Evolutionary conservation across 2,113 vertebrate species (phyloP).

Genomic region (Turdus rufiventris): DNA sequence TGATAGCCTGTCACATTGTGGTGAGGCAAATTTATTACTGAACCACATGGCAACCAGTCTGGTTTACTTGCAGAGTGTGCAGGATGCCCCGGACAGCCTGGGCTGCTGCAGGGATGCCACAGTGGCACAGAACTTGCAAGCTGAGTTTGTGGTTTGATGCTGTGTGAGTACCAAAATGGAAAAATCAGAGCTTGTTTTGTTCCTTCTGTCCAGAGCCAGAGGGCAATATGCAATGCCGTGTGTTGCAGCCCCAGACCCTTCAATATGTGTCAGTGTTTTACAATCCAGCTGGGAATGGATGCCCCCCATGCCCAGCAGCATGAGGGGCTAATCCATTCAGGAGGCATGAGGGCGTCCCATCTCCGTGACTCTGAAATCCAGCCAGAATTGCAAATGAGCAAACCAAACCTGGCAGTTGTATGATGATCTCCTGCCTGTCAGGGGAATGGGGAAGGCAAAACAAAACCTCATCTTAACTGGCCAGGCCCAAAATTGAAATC

Average conservation of each 20-base stretch:
- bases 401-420: neutral
- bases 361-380: neutral
- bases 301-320: neutral
- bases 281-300: neutral
- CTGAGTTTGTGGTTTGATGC: neutral
- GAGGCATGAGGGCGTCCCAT: neutral
- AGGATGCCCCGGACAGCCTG: neutral
- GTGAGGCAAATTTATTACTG: neutral
- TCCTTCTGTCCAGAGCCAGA: neutral
- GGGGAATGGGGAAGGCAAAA: neutral
- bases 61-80: neutral
- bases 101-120: neutral
- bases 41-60: neutral
- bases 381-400: neutral
- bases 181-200: neutral
- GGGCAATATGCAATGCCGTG: neutral
- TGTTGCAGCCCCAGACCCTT: neutral
- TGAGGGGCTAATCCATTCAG: neutral
- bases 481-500: neutral
- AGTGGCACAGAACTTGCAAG: neutral
- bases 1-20: neutral
- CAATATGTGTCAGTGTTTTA: neutral
- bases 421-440: neutral
- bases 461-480: neutral
- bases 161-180: neutral